phyloP scores from a whole-genome alignment of 2,888 invertebrate genomes.

The Romanomermis culicivorax region DNA sequence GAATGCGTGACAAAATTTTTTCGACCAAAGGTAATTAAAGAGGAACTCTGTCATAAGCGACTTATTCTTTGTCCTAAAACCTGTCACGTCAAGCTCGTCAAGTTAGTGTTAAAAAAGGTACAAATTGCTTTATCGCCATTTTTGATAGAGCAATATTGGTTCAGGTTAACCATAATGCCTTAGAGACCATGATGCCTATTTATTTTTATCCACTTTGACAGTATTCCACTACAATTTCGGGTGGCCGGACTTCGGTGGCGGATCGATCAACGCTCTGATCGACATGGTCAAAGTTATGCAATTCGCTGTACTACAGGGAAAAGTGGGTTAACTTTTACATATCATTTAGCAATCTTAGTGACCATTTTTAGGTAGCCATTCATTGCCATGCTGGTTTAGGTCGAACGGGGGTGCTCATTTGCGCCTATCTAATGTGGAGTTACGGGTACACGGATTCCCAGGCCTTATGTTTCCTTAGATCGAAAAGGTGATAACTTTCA shows the following conservation, averaged over 20 bases:
- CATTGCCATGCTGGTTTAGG: conserved; percentile 65
- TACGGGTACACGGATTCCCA: conserved; percentile 52
- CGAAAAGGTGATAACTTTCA: conserved; percentile 35
- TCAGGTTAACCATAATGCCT: no score
- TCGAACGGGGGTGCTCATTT: conserved; percentile 62
- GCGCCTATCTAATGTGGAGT: conserved; percentile 60
- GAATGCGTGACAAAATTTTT: no score
- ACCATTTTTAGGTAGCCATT: conserved; percentile 39
- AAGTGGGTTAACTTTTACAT: conserved; percentile 32
- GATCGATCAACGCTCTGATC: conserved; percentile 49
- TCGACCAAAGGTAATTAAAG: no score
- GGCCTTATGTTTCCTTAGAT: conserved; percentile 54
- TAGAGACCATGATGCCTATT: no score
- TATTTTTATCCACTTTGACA: no score
- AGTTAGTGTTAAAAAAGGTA: no score
- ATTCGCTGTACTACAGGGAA: conserved; percentile 56
- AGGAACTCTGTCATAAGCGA: no score
- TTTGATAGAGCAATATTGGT: no score
- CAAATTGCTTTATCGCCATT: no score
- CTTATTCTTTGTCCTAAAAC: no score
- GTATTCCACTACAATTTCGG: conserved; percentile 76
- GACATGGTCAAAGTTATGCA: conserved; percentile 76
- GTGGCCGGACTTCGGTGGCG: conserved; percentile 61
- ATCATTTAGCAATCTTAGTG: neutral
- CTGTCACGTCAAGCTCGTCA: no score